phyloP scores from a whole-genome alignment of 1,140 invertebrate genomes.

The Drosophila kohkoa region DNA sequence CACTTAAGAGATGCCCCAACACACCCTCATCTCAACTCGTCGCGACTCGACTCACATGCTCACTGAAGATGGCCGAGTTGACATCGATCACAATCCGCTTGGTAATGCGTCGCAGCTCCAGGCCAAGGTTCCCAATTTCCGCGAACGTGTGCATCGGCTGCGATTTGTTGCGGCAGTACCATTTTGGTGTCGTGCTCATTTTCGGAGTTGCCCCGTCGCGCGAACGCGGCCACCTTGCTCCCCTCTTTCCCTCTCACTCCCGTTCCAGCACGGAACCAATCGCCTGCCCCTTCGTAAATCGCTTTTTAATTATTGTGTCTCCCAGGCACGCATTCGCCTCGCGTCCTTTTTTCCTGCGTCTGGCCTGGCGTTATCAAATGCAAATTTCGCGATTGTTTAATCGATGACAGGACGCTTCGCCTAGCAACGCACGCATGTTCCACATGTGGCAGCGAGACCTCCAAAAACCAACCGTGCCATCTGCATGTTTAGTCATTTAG shows the following conservation, averaged over 20 bases:
- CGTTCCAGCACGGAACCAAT: slow-evolving; percentile 51
- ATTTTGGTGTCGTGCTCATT: slow-evolving; percentile 83
- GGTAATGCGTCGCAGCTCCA: slow-evolving; percentile 75
- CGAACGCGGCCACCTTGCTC: slow-evolving; percentile 10
- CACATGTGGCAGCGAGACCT: slow-evolving; percentile 20
- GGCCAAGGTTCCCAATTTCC: slow-evolving; percentile 77
- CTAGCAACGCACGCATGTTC: slow-evolving; percentile 72
- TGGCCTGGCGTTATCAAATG: slow-evolving; percentile 52
- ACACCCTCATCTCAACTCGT: neutral
- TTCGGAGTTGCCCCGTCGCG: slow-evolving; percentile 53
- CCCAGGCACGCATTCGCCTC: slow-evolving; percentile 70
- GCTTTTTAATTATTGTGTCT: slow-evolving; percentile 82
- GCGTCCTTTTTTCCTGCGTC: slow-evolving; percentile 39
- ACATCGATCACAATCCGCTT: slow-evolving; percentile 81
- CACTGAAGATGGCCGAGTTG: slow-evolving; percentile 76
- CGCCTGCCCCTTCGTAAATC: slow-evolving; percentile 64
- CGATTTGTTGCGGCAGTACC: slow-evolving; percentile 84
- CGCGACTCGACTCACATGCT: slow-evolving; percentile 66
- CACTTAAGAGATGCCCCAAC: too few species aligned
- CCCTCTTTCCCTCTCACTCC: slow-evolving; percentile 17
- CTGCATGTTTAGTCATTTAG: slow-evolving; percentile 39
- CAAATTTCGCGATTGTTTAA: slow-evolving; percentile 73
- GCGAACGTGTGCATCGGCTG: slow-evolving; percentile 83
- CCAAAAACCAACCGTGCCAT: slow-evolving; percentile 3
- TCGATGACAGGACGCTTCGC: slow-evolving; percentile 57